A percentile compares a stretch with the other conserved stretches of the same genome.
Evolutionary conservation across 2,797 vertebrate species (phyloP).

Genomic region (Anguilla obscura): DNA sequence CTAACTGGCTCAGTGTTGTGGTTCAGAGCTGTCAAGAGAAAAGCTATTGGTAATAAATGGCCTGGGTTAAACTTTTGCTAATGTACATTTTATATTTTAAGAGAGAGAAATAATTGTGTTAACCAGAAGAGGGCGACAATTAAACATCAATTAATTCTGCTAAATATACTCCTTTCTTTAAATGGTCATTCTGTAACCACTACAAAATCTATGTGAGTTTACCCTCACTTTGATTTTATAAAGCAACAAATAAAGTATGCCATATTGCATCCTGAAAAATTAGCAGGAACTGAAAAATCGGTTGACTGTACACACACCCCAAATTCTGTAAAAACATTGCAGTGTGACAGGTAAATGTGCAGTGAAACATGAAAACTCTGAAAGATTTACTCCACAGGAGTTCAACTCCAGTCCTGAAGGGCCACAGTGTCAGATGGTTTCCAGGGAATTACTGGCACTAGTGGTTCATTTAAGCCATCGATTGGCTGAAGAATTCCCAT

Average conservation of each 20-base stretch:
- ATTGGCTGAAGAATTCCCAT: not conserved
- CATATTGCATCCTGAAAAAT: not conserved
- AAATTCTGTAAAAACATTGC: not conserved
- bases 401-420: not conserved
- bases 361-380: not conserved
- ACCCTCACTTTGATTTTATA: not conserved
- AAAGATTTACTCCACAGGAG: not conserved
- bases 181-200: not conserved
- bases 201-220: not conserved
- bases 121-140: conserved; percentile 17
- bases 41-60: not conserved
- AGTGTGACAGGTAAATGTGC: not conserved
- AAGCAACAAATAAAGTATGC: not conserved
- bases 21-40: not conserved
- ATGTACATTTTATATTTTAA: not conserved
- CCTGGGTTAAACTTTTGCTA: not conserved
- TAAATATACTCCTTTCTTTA: not conserved
- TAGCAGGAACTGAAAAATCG: not conserved
- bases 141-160: not conserved
- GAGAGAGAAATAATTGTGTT: not conserved
- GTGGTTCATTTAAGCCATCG: not conserved
- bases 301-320: not conserved
- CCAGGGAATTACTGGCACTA: not conserved
- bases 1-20: not conserved
- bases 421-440: not conserved